Base-by-base conservation (phyloP, 2,888 invertebrate species). In the Brassicogethes aeneus region DNA sequence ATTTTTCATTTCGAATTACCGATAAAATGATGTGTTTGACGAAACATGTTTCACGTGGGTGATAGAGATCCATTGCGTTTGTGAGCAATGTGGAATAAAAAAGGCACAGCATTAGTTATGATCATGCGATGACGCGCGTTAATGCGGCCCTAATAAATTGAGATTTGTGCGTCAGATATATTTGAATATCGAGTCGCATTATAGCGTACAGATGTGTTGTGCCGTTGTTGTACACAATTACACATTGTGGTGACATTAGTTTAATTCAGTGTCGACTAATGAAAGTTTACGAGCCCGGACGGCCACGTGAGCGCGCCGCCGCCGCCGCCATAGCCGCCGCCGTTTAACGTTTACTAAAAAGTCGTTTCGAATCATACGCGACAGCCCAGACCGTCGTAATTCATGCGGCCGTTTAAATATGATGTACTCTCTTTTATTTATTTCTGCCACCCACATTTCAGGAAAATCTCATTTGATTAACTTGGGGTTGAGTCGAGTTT, bases 171-270 rank as follows among this genome's bases (percentile, higher is more conserved):
- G 59, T 60, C 61, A 57, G 62, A 66, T 65, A 64, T 55, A 58
- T 64, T 62, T 57, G 63, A 63, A 63, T 64, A 66, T 64, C 57
- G 60, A 57, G 62, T 55, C 56, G 55, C 60, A 61, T 61, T 58
- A 57, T 54, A 48, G 47, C 45, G 52, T 54, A 50, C 53, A 55
- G 57, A 59, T 54, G 58, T 57, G 50, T 47, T 45, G 39, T 39
- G 52, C 53, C 54, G 56, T 60, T n/a, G 56, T 62, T 59, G 57
- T 56, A 61, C 63, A 63, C 64, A 63, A 65, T 65, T 64, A 65
- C 62, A 61, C 65, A 60, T 66, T 64, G 66, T 61, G 65, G 64
- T 62, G 65, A 65, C 67, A 65, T 67, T 65, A 65, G 64, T 66
- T 65, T 61, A 66, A 67, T 67, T 66, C 66, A 66, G 56, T 60